Conservation (phyloP, 2,888 invertebrate species). For the Tipula lateralis region DNA sequence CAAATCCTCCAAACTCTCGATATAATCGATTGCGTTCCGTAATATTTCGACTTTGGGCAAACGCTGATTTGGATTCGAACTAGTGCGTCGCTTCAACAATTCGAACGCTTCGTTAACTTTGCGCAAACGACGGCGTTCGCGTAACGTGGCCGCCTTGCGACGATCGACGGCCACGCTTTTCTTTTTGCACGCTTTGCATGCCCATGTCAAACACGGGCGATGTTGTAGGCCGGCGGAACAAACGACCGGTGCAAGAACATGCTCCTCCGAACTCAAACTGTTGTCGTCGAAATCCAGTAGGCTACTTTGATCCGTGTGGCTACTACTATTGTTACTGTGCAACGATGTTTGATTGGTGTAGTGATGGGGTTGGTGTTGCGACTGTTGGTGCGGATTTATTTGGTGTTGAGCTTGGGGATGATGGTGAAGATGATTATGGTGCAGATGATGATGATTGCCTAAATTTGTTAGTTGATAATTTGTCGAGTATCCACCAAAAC, state of each 20-base stretch:
- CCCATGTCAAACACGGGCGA: conserved; percentile 88
- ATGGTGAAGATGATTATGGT: background rate
- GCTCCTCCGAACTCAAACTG: conserved; percentile 48
- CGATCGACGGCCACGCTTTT: conserved; percentile 93
- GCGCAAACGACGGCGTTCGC: conserved; percentile 85
- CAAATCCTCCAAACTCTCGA: conserved; percentile 83
- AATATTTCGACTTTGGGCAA: conserved; percentile 97
- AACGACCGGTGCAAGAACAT: conserved; percentile 49
- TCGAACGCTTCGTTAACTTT: conserved; percentile 99
- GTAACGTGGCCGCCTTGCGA: conserved; percentile 92
- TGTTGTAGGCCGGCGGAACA: conserved; percentile 49
- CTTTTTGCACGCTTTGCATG: conserved; percentile 95
- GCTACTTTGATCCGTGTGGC: conserved; percentile 34
- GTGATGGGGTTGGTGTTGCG: background rate
- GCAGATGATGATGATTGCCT: background rate
- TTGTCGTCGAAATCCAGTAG: conserved; percentile 49
- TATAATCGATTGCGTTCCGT: conserved; percentile 95
- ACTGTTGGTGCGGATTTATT: background rate
- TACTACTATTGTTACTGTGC: background rate
- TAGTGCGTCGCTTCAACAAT: conserved; percentile 83
- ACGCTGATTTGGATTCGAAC: conserved; percentile 92
- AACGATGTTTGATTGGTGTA: background rate
- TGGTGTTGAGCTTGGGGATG: background rate
- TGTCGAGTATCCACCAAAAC: background rate
- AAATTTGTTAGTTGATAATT: conserved; percentile 25